Evolutionary conservation across 1,140 invertebrate species (phyloP).

Genomic region (Drosophila triauraria): DNA sequence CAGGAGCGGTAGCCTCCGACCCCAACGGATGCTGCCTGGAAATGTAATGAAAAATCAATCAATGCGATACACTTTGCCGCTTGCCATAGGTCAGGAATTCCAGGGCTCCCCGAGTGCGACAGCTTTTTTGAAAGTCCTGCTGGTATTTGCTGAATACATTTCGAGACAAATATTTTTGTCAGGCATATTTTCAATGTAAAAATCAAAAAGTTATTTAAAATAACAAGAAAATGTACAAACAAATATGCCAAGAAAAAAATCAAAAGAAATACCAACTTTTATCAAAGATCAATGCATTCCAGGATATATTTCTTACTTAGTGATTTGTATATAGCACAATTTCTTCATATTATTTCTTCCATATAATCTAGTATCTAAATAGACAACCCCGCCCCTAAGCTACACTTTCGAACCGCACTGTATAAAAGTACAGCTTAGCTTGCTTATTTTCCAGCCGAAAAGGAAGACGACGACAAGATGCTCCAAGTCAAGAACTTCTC

Average conservation of each 20-base stretch:
- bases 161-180: conserved; percentile 21
- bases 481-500: conserved; percentile 49
- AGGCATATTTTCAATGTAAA: conserved; percentile 1
- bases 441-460: conserved; percentile 8
- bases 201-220: conserved; percentile 2
- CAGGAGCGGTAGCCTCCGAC: neutral
- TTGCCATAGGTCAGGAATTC: conserved; percentile 46
- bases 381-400: neutral
- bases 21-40: conserved; percentile 68
- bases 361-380: neutral
- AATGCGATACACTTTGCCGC: conserved; percentile 66
- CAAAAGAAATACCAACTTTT: neutral
- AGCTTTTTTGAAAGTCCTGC: conserved; percentile 14
- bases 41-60: conserved; percentile 83
- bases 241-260: neutral
- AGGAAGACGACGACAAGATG: conserved; percentile 36
- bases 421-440: conserved; percentile 9
- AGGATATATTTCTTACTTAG: too few species aligned
- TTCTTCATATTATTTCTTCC: too few species aligned
- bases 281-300: neutral
- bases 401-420: conserved; percentile 1
- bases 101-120: conserved; percentile 4
- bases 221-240: neutral
- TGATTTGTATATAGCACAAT: too few species aligned
- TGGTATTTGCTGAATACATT: conserved; percentile 26